These are phyloP conservation scores for Holacanthella duospinosa DNA, from an alignment of 2,888 invertebrate species.

Conservation along the genomic window DNA sequence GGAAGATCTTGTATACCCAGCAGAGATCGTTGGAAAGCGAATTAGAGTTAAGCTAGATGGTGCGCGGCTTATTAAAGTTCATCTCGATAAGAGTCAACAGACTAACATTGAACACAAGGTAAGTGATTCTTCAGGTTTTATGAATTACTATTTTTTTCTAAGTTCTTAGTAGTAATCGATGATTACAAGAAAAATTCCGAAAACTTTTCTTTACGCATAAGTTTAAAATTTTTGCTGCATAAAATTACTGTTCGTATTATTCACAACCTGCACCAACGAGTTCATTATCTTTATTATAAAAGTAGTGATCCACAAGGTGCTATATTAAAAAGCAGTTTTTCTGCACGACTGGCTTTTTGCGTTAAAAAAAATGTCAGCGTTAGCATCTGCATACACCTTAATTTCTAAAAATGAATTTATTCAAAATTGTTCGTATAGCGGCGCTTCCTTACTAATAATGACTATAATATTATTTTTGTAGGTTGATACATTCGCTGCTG, in stretches of 20 bases:
- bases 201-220: too few species aligned
- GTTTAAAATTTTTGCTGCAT: neutral
- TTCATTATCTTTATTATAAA: conserved; percentile 23
- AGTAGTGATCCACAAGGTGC: conserved; percentile 29
- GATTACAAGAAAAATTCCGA: too few species aligned
- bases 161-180: neutral
- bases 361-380: conserved; percentile 19
- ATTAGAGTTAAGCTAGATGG: conserved; percentile 94
- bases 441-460: too few species aligned
- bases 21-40: conserved; percentile 97
- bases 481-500: conserved; percentile 95
- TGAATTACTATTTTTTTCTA: neutral
- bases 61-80: conserved; percentile 90
- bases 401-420: neutral
- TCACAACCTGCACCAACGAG: conserved; percentile 27
- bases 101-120: conserved; percentile 99
- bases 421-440: neutral
- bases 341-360: conserved; percentile 26
- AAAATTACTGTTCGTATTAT: too few species aligned
- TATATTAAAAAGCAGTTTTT: conserved; percentile 17
- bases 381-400: conserved; percentile 22
- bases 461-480: conserved; percentile 46
- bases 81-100: conserved; percentile 95
- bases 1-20: conserved; percentile 95
- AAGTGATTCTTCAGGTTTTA: conserved; percentile 28